phyloP scores from a whole-genome alignment of 2,888 invertebrate species.

The Schizaphis graminum region DNA sequence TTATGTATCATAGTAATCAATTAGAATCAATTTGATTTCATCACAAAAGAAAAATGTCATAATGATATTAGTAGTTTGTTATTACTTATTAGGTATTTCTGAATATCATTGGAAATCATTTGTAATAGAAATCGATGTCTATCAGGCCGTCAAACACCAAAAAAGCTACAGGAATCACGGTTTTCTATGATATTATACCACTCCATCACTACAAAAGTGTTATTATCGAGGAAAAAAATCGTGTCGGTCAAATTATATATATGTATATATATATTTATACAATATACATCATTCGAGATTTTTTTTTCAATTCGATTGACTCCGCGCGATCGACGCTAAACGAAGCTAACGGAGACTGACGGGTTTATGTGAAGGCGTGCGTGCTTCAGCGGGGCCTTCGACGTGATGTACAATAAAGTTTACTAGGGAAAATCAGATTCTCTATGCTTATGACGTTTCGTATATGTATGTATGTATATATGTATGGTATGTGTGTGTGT shows the following conservation, averaged over 20 bases:
- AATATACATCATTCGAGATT: background rate
- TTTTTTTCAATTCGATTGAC: slow-evolving; percentile 37
- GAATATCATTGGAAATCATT: background rate
- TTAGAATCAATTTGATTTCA: background rate
- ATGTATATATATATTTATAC: background rate
- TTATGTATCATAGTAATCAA: background rate
- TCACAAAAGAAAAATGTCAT: background rate
- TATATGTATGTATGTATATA: background rate
- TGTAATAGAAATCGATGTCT: background rate
- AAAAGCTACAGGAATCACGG: background rate
- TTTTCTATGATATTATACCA: background rate
- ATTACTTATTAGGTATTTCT: background rate
- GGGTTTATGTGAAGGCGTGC: background rate
- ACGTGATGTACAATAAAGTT: background rate
- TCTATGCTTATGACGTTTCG: background rate
- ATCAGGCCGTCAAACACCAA: background rate
- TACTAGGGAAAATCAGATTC: background rate
- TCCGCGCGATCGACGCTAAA: background rate
- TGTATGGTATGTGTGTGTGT: too few species aligned
- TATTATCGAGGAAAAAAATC: background rate
- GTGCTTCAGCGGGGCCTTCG: background rate
- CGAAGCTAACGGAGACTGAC: slow-evolving; percentile 18
- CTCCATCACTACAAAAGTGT: background rate
- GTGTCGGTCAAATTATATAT: background rate
- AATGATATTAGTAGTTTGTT: background rate